Conservation (phyloP, 2,113 vertebrate species). For the Glaucomys volans region DNA sequence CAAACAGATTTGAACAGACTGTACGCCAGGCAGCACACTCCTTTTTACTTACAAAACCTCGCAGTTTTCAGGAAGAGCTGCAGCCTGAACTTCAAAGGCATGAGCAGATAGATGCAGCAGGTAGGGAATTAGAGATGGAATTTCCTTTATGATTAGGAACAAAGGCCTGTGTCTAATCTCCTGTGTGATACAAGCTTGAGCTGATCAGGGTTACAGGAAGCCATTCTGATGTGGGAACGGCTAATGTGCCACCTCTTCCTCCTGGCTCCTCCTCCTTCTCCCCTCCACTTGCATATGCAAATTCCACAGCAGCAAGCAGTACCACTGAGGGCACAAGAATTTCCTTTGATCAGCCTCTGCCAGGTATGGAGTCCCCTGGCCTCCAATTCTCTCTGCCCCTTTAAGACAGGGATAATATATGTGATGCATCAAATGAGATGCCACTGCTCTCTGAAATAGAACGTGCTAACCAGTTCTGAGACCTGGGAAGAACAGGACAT, state of each 20-base stretch:
- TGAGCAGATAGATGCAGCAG: slow-evolving; percentile 64
- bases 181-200: slow-evolving; percentile 47
- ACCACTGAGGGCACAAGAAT: background rate
- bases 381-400: background rate
- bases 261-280: background rate
- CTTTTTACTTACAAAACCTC: slow-evolving; percentile 49
- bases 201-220: slow-evolving; percentile 64
- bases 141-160: slow-evolving; percentile 70
- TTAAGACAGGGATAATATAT: background rate
- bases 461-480: background rate
- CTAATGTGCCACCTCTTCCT: background rate
- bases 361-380: background rate
- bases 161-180: slow-evolving; percentile 67
- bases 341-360: slow-evolving; percentile 42
- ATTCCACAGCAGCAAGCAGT: background rate
- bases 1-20: slow-evolving; percentile 69
- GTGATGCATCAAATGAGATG: background rate
- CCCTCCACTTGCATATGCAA: background rate
- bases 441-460: background rate
- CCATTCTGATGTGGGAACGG: background rate
- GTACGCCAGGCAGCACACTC: slow-evolving; percentile 46
- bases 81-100: slow-evolving; percentile 79
- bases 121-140: slow-evolving; percentile 79
- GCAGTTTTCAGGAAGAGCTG: slow-evolving; percentile 72
- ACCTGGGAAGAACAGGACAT: background rate